Percentiles rank a stretch among this genome's conserved stretches.
These are phyloP conservation scores for Neogobius melanostomus DNA, from an alignment of 2,113 vertebrate species.

Conservation along the genomic window DNA sequence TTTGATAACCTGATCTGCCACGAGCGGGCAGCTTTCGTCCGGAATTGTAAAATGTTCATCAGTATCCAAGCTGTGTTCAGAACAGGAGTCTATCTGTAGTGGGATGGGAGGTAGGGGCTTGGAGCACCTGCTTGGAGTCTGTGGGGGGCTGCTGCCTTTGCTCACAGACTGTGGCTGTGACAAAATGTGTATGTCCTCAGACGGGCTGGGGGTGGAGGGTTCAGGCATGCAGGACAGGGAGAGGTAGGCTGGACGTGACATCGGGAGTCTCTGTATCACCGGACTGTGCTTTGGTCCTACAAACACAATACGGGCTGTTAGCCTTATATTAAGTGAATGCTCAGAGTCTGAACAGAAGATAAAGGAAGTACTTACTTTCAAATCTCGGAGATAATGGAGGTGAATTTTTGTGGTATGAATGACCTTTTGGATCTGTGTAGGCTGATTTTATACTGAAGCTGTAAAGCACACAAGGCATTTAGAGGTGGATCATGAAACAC, in stretches of 20 bases:
- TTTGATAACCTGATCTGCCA: slow-evolving; percentile 75
- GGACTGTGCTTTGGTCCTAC: slow-evolving; percentile 78
- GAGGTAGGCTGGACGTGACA: slow-evolving; percentile 71
- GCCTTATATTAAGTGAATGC: background rate
- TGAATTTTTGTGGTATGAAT: slow-evolving; percentile 57
- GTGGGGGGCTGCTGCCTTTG: slow-evolving; percentile 78
- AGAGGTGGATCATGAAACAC: background rate
- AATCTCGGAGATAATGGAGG: slow-evolving; percentile 39
- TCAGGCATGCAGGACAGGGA: slow-evolving; percentile 69
- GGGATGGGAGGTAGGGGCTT: slow-evolving; percentile 92
- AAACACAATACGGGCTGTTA: slow-evolving; percentile 29
- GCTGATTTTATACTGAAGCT: slow-evolving; percentile 84
- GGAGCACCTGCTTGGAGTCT: slow-evolving; percentile 81
- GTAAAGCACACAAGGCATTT: slow-evolving; percentile 52
- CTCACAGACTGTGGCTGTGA: slow-evolving; percentile 83
- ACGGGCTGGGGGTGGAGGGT: slow-evolving; percentile 58
- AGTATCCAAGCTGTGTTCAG: slow-evolving; percentile 83
- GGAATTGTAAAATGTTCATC: slow-evolving; percentile 88
- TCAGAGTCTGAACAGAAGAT: slow-evolving; percentile 3
- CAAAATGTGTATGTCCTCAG: slow-evolving; percentile 77
- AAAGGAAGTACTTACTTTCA: slow-evolving; percentile 68
- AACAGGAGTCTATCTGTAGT: slow-evolving; percentile 60
- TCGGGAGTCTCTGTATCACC: slow-evolving; percentile 72
- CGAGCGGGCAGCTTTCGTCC: slow-evolving; percentile 82
- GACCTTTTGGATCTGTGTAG: slow-evolving; percentile 78